Conservation (phyloP, 2,113 vertebrate species). For the Potamarius usumacintae region DNA sequence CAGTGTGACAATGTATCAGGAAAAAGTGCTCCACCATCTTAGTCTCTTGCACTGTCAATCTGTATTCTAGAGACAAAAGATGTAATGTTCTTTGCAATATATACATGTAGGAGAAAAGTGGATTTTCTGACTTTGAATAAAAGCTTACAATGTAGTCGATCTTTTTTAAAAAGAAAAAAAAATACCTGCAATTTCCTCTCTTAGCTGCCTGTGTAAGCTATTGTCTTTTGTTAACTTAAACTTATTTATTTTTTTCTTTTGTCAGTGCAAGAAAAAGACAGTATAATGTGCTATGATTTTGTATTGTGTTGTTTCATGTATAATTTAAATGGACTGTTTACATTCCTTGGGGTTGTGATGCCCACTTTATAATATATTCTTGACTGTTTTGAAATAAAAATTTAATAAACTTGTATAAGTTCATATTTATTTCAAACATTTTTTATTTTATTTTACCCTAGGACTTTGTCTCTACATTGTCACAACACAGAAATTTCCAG, state of each 20-base stretch:
- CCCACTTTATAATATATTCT: slow-evolving; percentile 76
- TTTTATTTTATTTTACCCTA: not conserved
- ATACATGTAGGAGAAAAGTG: slow-evolving; percentile 24
- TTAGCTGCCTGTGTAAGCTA: slow-evolving; percentile 47
- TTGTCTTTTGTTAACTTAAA: slow-evolving; percentile 75
- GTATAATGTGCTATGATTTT: slow-evolving; percentile 66
- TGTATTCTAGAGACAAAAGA: slow-evolving; percentile 37
- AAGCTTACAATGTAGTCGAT: slow-evolving; percentile 31
- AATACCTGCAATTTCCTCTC: slow-evolving; percentile 22
- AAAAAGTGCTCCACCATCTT: slow-evolving; percentile 33
- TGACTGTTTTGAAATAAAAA: slow-evolving; percentile 72
- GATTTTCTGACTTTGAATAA: slow-evolving; percentile 11
- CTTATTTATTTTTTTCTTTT: slow-evolving; percentile 75
- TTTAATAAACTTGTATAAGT: slow-evolving; percentile 42
- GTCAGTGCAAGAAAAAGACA: slow-evolving; percentile 59
- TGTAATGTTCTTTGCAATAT: slow-evolving; percentile 29
- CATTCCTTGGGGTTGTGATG: slow-evolving; percentile 67
- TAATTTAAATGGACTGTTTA: slow-evolving; percentile 77
- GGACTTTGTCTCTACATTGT: not conserved
- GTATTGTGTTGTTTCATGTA: slow-evolving; percentile 59
- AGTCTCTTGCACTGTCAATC: slow-evolving; percentile 49
- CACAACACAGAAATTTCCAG: not conserved
- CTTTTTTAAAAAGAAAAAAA: slow-evolving; percentile 1
- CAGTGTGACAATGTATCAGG: slow-evolving; percentile 50
- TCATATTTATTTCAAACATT: not conserved